phyloP scores from a whole-genome alignment of 2,888 invertebrate genomes.

The Dryococelus australis region DNA sequence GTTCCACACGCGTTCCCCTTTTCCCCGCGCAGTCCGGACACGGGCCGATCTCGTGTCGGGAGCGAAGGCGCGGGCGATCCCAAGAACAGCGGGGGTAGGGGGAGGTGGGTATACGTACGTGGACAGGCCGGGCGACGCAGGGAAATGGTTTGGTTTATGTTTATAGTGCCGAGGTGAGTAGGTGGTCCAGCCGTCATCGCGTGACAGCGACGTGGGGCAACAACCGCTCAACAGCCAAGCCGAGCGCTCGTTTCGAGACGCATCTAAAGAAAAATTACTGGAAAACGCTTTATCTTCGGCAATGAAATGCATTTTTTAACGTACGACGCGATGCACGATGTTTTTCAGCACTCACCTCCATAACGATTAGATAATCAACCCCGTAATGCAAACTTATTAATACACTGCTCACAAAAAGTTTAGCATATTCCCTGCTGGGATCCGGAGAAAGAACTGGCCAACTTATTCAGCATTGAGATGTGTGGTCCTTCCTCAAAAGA shows the following conservation, averaged over 20 bases:
- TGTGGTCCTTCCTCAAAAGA: too few relatives aligned
- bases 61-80: background rate
- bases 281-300: too few relatives aligned
- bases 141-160: slow-evolving; percentile 9
- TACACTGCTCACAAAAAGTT: too few relatives aligned
- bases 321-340: too few relatives aligned
- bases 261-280: too few relatives aligned
- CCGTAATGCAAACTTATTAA: too few relatives aligned
- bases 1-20: background rate
- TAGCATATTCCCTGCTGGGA: too few relatives aligned
- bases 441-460: too few relatives aligned
- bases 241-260: background rate
- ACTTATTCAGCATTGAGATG: too few relatives aligned
- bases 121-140: background rate
- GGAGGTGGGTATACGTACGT: background rate
- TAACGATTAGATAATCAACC: too few relatives aligned
- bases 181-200: background rate
- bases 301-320: too few relatives aligned
- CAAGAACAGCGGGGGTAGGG: background rate
- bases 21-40: background rate
- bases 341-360: too few relatives aligned
- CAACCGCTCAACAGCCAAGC: background rate
- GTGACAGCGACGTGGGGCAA: background rate
- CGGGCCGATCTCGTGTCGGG: background rate
- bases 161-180: background rate